Evolutionary conservation across 2,888 invertebrate species (phyloP), one percentile per base, ranked within the genome.

Genomic region (Ichneumon xanthorius): DNA sequence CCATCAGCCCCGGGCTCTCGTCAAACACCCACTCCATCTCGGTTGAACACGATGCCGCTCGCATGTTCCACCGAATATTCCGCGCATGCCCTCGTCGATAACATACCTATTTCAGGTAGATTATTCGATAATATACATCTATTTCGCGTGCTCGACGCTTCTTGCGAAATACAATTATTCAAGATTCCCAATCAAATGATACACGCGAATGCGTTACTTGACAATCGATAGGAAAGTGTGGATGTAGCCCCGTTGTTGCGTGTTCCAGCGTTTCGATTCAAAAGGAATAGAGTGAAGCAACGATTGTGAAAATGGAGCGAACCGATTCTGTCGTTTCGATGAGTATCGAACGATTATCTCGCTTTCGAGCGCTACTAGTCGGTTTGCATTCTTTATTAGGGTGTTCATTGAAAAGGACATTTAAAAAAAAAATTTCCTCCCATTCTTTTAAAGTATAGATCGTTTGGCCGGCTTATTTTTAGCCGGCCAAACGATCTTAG

Each of bases 1-100:
- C 26, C 76, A 53, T 82, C 37, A 50, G 79, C 73, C 40, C 22
- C 70, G 65, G 37, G 37, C 73, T 71, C 75, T 79, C 72, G 40
- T 33, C 61, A 77, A 76, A 26, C 58, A 55, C 22, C 30, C 30
- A 37, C 65, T 63, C 61, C 30, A 63, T 63, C 61, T 33, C 33
- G 33, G 33, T 33, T 14, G 26, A 26, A 26, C 22, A 22, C 63
- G 55, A 63, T n/a, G 5, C n/a, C n/a, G n/a, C 33, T 9, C 61
- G 33, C 61, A 30, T 30, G 61, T 33, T 30, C n/a, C 61, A n/a
- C 30, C 61, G 33, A 61, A 63, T 63, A 63, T 33, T 11, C 33
- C 30, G 2, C 61, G 30, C 30, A 30, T n/a, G 33, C 2, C 30
- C 33, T 5, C 33, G 5, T 63, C 61, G 61, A 33, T 63, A 33